A percentile compares a stretch with the other conserved stretches of the same genome.
These are phyloP conservation scores for Pseudococcus longispinus DNA, from an alignment of 2,888 invertebrate genomes.

Conservation along the genomic window DNA sequence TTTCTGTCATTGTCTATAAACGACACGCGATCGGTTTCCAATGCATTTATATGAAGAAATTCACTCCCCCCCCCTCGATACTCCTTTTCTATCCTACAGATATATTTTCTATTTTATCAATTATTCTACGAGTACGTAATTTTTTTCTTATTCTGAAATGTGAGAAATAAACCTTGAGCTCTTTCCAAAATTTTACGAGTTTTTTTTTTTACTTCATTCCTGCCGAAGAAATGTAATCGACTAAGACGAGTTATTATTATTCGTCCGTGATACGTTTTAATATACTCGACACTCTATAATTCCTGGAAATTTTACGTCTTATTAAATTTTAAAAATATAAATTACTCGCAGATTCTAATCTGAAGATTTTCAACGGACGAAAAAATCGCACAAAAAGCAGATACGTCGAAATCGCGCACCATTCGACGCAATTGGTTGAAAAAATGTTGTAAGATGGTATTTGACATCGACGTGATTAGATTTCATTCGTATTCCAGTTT, in stretches of 20 bases:
- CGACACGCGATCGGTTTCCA: constrained; percentile 8
- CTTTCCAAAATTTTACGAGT: not conserved
- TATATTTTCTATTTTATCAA: not conserved
- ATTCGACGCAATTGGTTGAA: not conserved
- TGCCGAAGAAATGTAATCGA: not conserved
- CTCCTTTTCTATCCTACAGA: not conserved
- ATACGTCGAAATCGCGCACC: not conserved
- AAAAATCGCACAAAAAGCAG: not conserved
- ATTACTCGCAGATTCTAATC: not conserved
- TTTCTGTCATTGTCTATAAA: not conserved
- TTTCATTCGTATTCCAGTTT: not conserved
- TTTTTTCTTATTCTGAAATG: not conserved
- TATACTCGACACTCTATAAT: not conserved
- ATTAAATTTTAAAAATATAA: not conserved
- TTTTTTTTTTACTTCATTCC: not conserved
- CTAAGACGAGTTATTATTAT: not conserved
- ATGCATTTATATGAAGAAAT: not conserved
- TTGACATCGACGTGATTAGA: not conserved
- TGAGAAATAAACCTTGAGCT: not conserved
- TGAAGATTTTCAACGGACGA: not conserved
- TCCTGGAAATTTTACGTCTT: not conserved
- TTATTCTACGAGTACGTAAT: not conserved
- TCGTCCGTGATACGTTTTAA: not conserved
- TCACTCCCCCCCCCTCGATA: no score
- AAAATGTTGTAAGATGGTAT: not conserved